Percentiles rank a stretch among this genome's conserved stretches.
phyloP scores from a whole-genome alignment of 1,140 invertebrate species.

The Caenorhabditis latens region DNA sequence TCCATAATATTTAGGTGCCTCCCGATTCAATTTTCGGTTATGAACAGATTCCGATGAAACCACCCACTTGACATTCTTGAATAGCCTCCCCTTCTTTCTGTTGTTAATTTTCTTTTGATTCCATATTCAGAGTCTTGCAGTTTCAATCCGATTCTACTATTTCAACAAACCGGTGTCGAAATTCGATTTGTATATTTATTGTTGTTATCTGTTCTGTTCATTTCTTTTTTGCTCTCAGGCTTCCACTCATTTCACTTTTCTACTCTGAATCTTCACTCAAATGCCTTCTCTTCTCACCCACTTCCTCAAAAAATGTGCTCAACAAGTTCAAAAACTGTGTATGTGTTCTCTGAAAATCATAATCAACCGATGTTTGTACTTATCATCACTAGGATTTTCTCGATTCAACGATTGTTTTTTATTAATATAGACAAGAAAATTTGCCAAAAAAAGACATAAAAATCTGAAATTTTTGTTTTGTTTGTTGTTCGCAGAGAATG shows the following conservation, averaged over 20 bases:
- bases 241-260: constrained; percentile 37
- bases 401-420: background rate
- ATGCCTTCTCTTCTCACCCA: background rate
- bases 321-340: constrained; percentile 26
- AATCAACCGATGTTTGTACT: background rate
- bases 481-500: background rate
- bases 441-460: constrained; percentile 23
- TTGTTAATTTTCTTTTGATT: background rate
- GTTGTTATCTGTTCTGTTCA: constrained; percentile 35
- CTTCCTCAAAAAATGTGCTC: constrained; percentile 42
- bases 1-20: constrained; percentile 41
- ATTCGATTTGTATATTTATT: constrained; percentile 51
- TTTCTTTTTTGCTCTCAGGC: constrained; percentile 7
- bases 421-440: constrained; percentile 47
- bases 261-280: constrained; percentile 45
- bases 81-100: background rate
- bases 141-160: constrained; percentile 43
- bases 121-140: constrained; percentile 50
- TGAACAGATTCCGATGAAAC: constrained; percentile 55
- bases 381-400: background rate
- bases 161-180: constrained; percentile 19
- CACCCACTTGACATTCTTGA: constrained; percentile 50
- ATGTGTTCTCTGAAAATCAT: constrained; percentile 25
- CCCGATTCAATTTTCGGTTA: constrained; percentile 8
- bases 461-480: background rate